Evolutionary conservation across 2,888 invertebrate genomes (phyloP).

Genomic region (Tridacna gigas): DNA sequence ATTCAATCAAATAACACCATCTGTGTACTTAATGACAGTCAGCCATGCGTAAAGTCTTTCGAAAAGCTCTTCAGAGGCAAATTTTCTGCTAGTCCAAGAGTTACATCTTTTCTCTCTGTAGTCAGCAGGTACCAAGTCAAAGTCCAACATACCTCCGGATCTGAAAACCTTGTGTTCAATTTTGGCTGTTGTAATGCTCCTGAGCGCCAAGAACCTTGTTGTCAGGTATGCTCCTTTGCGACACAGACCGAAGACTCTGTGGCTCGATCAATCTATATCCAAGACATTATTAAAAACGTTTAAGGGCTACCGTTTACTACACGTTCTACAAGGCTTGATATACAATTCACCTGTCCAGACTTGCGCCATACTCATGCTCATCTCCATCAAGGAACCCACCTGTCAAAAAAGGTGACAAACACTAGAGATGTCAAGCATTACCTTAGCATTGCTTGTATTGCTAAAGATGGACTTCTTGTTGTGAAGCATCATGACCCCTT

Average conservation of each 20-base stretch:
- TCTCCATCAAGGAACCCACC: slow-evolving; percentile 64
- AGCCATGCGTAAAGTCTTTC: neutral
- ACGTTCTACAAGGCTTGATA: slow-evolving; percentile 59
- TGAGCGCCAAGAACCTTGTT: slow-evolving; percentile 51
- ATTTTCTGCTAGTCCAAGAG: neutral
- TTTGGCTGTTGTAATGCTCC: slow-evolving; percentile 61
- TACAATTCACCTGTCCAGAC: slow-evolving; percentile 67
- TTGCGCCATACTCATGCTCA: slow-evolving; percentile 64
- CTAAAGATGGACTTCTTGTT: slow-evolving; percentile 46
- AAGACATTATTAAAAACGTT: slow-evolving; percentile 5
- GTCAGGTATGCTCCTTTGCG: slow-evolving; percentile 63
- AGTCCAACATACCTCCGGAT: neutral
- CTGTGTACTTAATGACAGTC: neutral
- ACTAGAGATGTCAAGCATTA: slow-evolving; percentile 64
- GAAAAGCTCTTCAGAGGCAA: neutral
- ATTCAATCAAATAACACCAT: neutral
- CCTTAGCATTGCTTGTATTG: slow-evolving; percentile 54
- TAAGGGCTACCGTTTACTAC: slow-evolving; percentile 56
- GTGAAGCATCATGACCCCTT: slow-evolving; percentile 25
- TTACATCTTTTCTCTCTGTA: neutral
- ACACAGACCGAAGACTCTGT: slow-evolving; percentile 60
- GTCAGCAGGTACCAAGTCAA: neutral
- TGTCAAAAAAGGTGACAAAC: too few relatives aligned
- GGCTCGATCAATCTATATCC: slow-evolving; percentile 40
- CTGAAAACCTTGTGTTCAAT: slow-evolving; percentile 34